Percentiles rank a stretch among this genome's conserved stretches.
These are phyloP conservation scores for Entomyzon cyanotis DNA, from an alignment of 2,113 vertebrate species.

Conservation along the genomic window DNA sequence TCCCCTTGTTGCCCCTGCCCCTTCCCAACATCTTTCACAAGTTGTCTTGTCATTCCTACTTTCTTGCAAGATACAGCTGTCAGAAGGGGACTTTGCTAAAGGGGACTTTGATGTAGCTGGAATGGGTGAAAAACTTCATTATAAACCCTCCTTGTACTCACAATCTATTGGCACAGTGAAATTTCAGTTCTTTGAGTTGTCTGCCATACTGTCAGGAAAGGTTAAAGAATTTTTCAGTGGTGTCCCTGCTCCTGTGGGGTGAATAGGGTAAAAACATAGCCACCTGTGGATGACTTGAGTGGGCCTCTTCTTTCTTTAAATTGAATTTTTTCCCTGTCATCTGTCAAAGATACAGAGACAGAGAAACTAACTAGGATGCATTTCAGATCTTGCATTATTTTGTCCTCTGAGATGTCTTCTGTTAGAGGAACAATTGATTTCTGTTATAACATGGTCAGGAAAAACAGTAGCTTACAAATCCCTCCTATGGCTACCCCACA, in stretches of 20 bases:
- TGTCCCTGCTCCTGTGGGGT: neutral
- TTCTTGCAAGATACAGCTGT: neutral
- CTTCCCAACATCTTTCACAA: neutral
- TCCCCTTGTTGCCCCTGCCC: neutral
- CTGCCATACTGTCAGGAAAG: neutral
- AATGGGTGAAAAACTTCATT: neutral
- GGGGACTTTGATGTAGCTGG: neutral
- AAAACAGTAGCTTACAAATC: constrained; percentile 32
- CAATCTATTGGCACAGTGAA: neutral
- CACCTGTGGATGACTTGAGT: neutral
- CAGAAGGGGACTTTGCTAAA: neutral
- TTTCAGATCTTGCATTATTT: neutral
- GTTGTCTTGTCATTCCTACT: neutral
- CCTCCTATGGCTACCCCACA: constrained; percentile 25
- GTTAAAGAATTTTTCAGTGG: neutral
- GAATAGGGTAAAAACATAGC: neutral
- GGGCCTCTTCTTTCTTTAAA: neutral
- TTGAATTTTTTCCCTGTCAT: neutral
- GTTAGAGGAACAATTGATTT: constrained; percentile 54
- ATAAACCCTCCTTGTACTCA: neutral
- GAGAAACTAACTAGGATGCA: neutral
- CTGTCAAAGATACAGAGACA: neutral
- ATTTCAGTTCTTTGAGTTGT: neutral
- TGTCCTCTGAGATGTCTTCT: neutral
- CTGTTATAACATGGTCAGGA: neutral